These are phyloP conservation scores for Enteromius mattozi DNA, from an alignment of 2,797 vertebrate species.

Conservation along the genomic window DNA sequence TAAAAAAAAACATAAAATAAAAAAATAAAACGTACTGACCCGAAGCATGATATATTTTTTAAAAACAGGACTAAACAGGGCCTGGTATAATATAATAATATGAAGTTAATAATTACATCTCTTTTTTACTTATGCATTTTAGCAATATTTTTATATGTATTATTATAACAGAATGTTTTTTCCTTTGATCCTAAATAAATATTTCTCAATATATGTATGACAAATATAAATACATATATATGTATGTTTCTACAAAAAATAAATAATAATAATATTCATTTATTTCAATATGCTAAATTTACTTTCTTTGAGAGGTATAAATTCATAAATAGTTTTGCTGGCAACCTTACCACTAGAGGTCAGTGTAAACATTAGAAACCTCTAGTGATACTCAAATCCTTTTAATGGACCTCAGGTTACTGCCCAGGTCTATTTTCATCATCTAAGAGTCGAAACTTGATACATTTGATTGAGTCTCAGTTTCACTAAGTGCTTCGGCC, in stretches of 20 bases:
- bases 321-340: neutral
- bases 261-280: neutral
- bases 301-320: neutral
- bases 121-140: neutral
- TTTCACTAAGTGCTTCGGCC: constrained; percentile 27
- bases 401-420: constrained; percentile 25
- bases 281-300: neutral
- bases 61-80: neutral
- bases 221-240: no score
- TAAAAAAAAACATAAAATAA: neutral
- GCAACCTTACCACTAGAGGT: constrained; percentile 33
- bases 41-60: neutral
- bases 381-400: neutral
- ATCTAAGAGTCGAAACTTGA: constrained; percentile 23
- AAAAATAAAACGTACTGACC: neutral
- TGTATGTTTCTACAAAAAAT: neutral
- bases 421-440: constrained; percentile 33
- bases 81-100: neutral
- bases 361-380: constrained; percentile 30
- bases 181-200: neutral
- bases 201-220: no score
- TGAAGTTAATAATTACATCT: neutral
- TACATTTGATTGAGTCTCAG: constrained; percentile 29
- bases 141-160: neutral
- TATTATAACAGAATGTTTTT: neutral